Evolutionary conservation across 2,888 invertebrate species (phyloP), one percentile per base, ranked within the genome.

Genomic region (Augiades crinisus): DNA sequence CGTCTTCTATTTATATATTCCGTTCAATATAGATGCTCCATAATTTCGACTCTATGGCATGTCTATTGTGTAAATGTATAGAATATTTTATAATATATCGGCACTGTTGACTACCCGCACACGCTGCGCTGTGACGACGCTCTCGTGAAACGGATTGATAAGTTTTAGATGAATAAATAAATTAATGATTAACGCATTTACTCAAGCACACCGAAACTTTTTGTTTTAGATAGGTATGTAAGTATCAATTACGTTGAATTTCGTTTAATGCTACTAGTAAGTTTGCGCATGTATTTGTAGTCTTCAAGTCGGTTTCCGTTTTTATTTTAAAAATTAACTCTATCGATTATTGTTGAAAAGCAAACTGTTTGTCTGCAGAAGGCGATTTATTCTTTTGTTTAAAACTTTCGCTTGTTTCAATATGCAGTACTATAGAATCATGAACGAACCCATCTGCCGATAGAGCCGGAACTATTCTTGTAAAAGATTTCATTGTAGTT

Each of bases 81-180:
- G 24, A 24, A n/a, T n/a, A n/a, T 19, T 19, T 24, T 24, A 24
- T 24, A 24, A 24, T 24, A 12, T 30, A 30, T 30, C 30, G 30
- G 30, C 36, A 36, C 36, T 24, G 24, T 27, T 40, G 16, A 24
- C n/a, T 14, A 2, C 7, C 31, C 14, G 13, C 44, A 21, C 34
- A 7, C n/a, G 37, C 8, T 30, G 37, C 47, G 30, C 47, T 47
- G 37, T 47, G 47, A 37, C 17, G 47, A 47, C 47, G 37, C 30
- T 47, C 47, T 21, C 37, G 47, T 37, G 10, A 38, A 47, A 47
- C 19, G 47, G 47, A 19, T 8, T 12, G 37, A 37, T 47, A 14
- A 47, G 16, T 47, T 16, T 46, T 36, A 24, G 6, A 22, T 24
- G 27, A 30, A 41, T 41, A 17, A 27, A 6, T 14, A 40, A 24